Conservation (phyloP, 1,140 invertebrate species). For the Chironomus tepperi region DNA sequence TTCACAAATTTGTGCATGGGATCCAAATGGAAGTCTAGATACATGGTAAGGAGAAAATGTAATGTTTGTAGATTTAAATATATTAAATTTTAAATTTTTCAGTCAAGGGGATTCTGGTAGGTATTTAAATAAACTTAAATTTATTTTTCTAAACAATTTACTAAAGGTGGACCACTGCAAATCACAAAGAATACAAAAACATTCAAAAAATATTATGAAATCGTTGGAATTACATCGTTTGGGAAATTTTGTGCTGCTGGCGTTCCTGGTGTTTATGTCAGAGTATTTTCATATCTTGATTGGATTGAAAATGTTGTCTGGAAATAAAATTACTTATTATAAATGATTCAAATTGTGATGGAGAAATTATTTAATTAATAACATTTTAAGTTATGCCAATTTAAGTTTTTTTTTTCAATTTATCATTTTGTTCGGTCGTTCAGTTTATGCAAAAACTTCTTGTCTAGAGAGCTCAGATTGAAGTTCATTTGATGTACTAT, state of each 20-base stretch:
- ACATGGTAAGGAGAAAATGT: slow-evolving; percentile 45
- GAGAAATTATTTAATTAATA: too few species aligned
- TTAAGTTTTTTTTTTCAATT: too few species aligned
- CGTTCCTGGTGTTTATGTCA: slow-evolving; percentile 59
- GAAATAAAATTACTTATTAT: background rate
- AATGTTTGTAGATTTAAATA: background rate
- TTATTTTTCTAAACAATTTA: too few species aligned
- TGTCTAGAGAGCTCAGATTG: too few species aligned
- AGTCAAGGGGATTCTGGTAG: slow-evolving; percentile 59
- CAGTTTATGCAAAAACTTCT: too few species aligned
- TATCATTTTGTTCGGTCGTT: too few species aligned
- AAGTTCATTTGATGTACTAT: too few species aligned
- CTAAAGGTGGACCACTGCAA: slow-evolving; percentile 24
- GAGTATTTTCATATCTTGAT: slow-evolving; percentile 57
- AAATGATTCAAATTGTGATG: too few species aligned
- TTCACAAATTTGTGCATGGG: slow-evolving; percentile 49
- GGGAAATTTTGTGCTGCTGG: slow-evolving; percentile 53
- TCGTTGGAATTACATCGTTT: slow-evolving; percentile 59
- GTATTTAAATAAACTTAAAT: too few species aligned
- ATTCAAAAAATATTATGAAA: background rate
- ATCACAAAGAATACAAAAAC: background rate
- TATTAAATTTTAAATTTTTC: background rate
- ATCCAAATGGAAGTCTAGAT: slow-evolving; percentile 44
- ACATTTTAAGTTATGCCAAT: too few species aligned
- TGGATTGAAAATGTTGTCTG: slow-evolving; percentile 55